phyloP scores from a whole-genome alignment of 2,888 invertebrate genomes.

The Anticlea derivata region DNA sequence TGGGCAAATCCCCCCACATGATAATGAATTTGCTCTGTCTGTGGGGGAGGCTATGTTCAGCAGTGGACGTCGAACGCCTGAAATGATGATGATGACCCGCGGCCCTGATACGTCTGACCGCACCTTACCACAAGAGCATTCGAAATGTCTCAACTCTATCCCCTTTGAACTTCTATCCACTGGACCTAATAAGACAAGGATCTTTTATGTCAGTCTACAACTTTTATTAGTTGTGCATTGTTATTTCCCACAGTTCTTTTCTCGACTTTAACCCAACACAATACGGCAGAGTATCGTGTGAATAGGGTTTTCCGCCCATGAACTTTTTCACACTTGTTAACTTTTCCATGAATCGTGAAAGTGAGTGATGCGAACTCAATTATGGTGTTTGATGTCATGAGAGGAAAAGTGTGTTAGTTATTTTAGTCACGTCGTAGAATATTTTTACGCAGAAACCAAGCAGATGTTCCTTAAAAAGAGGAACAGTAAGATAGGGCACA shows the following conservation, averaged over 20 bases:
- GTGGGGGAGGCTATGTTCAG: too few relatives aligned
- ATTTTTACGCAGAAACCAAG: too few relatives aligned
- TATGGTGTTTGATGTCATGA: conserved; percentile 25
- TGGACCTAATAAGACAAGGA: conserved; percentile 10
- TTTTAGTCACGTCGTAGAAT: conserved; percentile 9
- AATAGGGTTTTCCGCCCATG: conserved; percentile 14
- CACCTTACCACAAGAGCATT: too few relatives aligned
- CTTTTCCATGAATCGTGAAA: conserved; percentile 29
- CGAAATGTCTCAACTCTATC: neutral
- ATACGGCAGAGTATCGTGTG: conserved; percentile 5
- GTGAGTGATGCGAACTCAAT: conserved; percentile 26
- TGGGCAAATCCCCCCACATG: too few relatives aligned
- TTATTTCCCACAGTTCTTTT: neutral
- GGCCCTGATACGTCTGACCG: too few relatives aligned
- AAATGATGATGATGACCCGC: too few relatives aligned
- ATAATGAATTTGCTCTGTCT: too few relatives aligned
- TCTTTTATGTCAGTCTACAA: conserved; percentile 13
- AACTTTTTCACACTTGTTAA: conserved; percentile 34
- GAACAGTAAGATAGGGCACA: too few relatives aligned
- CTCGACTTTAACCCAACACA: neutral
- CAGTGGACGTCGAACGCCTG: too few relatives aligned
- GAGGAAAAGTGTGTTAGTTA: conserved; percentile 6
- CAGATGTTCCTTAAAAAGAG: too few relatives aligned
- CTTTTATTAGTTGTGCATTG: conserved; percentile 15
- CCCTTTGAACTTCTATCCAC: conserved; percentile 7